Conservation (phyloP, 2,113 vertebrate species). For the Engystomops pustulosus region DNA sequence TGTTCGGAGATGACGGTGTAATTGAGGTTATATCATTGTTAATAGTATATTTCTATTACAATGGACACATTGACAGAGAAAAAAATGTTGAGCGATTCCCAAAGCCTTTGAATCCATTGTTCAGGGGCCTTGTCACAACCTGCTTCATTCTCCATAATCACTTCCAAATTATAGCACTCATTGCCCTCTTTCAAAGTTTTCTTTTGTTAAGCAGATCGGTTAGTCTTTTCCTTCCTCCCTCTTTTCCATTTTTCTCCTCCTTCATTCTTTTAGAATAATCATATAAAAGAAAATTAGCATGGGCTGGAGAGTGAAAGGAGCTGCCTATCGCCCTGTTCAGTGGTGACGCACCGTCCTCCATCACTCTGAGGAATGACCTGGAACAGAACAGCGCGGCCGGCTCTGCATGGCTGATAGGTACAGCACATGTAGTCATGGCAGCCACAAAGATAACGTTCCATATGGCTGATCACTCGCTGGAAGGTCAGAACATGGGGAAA, state of each 20-base stretch:
- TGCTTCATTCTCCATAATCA: background rate
- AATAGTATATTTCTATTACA: slow-evolving; percentile 28
- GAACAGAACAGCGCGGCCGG: slow-evolving; percentile 22
- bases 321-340: slow-evolving; percentile 27
- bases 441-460: slow-evolving; percentile 68
- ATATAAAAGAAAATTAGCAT: background rate
- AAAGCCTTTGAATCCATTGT: background rate
- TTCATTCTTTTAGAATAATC: slow-evolving; percentile 3
- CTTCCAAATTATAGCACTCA: slow-evolving; percentile 30
- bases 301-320: slow-evolving; percentile 24
- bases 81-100: background rate
- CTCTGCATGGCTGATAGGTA: slow-evolving; percentile 60
- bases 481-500: slow-evolving; percentile 61
- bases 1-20: slow-evolving; percentile 11
- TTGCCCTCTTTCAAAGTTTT: slow-evolving; percentile 19
- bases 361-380: slow-evolving; percentile 18
- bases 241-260: background rate
- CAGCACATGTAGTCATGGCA: slow-evolving; percentile 66
- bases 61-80: background rate
- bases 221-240: background rate
- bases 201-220: slow-evolving; percentile 16
- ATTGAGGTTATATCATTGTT: slow-evolving; percentile 21
- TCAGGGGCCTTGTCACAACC: slow-evolving; percentile 38
- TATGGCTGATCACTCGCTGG: slow-evolving; percentile 70
- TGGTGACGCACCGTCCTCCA: background rate